Conservation (phyloP, 2,888 invertebrate genomes). For the Clunio marinus region DNA sequence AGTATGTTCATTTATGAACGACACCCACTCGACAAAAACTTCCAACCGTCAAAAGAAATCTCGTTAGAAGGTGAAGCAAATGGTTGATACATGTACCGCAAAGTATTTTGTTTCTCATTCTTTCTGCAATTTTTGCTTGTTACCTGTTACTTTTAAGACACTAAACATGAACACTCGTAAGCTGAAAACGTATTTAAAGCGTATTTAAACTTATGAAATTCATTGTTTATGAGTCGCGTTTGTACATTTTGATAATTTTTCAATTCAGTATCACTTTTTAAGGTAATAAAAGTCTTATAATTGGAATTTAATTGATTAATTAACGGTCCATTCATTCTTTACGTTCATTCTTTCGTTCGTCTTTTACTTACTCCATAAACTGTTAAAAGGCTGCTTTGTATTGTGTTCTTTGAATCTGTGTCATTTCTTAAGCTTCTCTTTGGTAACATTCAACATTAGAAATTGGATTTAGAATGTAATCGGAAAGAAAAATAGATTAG, state of each 20-base stretch:
- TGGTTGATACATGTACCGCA: neutral
- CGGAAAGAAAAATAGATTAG: neutral
- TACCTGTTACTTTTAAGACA: neutral
- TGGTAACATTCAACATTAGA: neutral
- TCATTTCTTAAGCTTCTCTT: conserved; percentile 7
- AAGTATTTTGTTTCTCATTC: neutral
- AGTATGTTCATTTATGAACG: neutral
- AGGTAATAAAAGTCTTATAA: neutral
- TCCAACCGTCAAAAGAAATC: neutral
- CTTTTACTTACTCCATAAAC: neutral
- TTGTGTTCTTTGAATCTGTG: neutral
- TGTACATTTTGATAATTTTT: neutral
- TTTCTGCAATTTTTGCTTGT: neutral
- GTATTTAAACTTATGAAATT: neutral
- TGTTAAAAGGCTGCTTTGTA: neutral
- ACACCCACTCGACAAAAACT: conserved; percentile 6
- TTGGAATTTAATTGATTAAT: conserved; percentile 26
- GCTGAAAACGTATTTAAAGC: neutral
- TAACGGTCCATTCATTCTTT: conserved; percentile 17
- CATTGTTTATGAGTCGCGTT: neutral
- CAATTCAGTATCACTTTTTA: neutral
- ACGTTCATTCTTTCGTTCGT: neutral
- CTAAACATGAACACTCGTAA: neutral
- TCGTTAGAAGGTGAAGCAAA: conserved; percentile 10
- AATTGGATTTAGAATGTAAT: neutral